Evolutionary conservation across 2,113 vertebrate genomes (phyloP), one percentile per base, ranked within the genome.

Genomic region (Athene noctua): DNA sequence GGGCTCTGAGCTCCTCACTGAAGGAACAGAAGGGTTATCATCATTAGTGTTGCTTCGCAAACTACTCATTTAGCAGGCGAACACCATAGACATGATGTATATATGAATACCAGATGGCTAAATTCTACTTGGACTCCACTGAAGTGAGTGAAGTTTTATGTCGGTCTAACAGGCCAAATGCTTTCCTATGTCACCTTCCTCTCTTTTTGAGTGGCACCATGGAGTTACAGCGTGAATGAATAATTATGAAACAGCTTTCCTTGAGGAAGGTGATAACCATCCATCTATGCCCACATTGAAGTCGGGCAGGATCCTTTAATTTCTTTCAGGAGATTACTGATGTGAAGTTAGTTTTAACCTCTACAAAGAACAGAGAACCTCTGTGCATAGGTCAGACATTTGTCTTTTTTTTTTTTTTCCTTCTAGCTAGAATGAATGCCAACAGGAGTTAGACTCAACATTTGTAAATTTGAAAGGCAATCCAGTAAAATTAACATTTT

Each of bases 11-110:
- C 55, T 71, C 34, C 86, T 78, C 17, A 3, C 36, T 71, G 88
- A 20, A 85, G 44, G 75, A 95, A 51, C 89, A 96, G 91, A 88
- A 97, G 94, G 88, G 66, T 89, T 78, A 93, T 94, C 80, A 93
- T 92, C 91, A 59, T 88, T 92, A 96, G 54, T 13, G 22, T 61
- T 85, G 92, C 90, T 86, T 82, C 6, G 15, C 80, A 92, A 96
- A 67, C 68, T 16, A 5, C 70, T 88, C 78, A 40, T 79, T 91
- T 70, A 91, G 84, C 42, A 1, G 73, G 66, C 7, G 2, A 29
- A 5, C 58, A 46, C 72, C 13, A 36, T 12, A 36, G 68, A 16
- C 54, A 3, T 52, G 80, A 75, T 75, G 57, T 34, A 49, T 79
- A 40, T 66, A 15, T 58, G 80, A 80, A 57, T 65, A 92, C 78